Evolutionary conservation across 2,113 vertebrate species (phyloP), one percentile per base, ranked within the genome.

Genomic region (Sphaerodactylus townsendi): DNA sequence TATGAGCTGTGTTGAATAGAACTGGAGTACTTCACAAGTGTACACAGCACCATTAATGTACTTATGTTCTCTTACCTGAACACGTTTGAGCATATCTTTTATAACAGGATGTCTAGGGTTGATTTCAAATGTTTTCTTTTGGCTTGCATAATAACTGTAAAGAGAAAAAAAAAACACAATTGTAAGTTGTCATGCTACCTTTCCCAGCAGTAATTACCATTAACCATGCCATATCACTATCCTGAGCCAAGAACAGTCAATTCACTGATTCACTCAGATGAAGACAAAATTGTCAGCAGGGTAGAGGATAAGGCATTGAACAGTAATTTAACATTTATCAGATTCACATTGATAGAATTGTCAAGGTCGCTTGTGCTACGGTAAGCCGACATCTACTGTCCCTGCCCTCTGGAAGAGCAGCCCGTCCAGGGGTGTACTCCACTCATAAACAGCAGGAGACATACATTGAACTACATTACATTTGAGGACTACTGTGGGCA

Each of bases 81-180:
- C 94, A 90, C 96, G 95, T n/a, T 95, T 97, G 75, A 99, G 96
- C 97, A 99, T 98, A 88, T 99, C 97, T 94, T 97, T 99, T 90
- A 99, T 97, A 39, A 99, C 95, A 3, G 98, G 98, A 91, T 99
- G 99, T 91, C 98, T 97, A 86, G 99, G 98, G 88, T 99, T 99
- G 86, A 99, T 95, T 96, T 99, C 99, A 92, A 99, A 96, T 28
- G 98, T 99, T 93, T 99, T 99, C 95, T 99, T 99, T 92, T 99
- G 99, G 93, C 98, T 98, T 79, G 98, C 98, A 10, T 99, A 99
- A 64, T 99, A 99, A 94, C 98, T 99, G 87, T 64, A 89, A 92
- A 28, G 72, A 21, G 72, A 41, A 1, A 85, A 87, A 44, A 41
- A 53, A n/a, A 39, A 81, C 10, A 70, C 7, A 33, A 10, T 30